Evolutionary conservation across 2,888 invertebrate species (phyloP), one percentile per base, ranked within the genome.

Genomic region (Romanomermis culicivorax): DNA sequence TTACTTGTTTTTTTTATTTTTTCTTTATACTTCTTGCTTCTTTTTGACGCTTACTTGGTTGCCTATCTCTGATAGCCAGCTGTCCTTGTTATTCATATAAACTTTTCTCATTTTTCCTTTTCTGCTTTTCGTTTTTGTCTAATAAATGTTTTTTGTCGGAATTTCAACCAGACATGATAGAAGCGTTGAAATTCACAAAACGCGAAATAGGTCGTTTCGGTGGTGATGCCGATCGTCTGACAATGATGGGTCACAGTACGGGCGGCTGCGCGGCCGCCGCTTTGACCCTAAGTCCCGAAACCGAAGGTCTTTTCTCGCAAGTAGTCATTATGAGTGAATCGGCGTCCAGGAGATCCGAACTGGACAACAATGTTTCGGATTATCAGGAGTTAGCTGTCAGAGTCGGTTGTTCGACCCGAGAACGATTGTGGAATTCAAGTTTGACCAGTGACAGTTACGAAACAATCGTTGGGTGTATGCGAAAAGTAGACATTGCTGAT

Each of bases 171-270:
- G 56, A 56, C 27, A 26, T 56, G 7, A 2, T 56, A 2, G 49
- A 54, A 23, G 53, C 53, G 17, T 23, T 53, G 27, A 2, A 47
- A n/a, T 56, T 52, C 53, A 42, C 50, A 17, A 52, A 56, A 17
- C 36, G 43, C n/a, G 56, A 60, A 58, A 60, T 60, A 30, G 42
- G 20, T 17, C 36, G 29, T 24, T 60, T 60, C 53, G 59, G 59
- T 20, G 60, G 60, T 29, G 57, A 60, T 51, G 43, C 55, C 1
- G 36, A 30, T n/a, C 42, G 49, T 20, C 54, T 60, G 14, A 60
- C 60, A 14, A 7, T 60, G 14, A 52, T 56, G 52, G 60, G 60
- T 26, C 58, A 60, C 43, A 55, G 53, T 51, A 48, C 59, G 14
- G 59, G 57, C 7, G 56, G 55, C 7, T 2, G 1, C 17, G n/a